A percentile compares a stretch with the other conserved stretches of the same genome.
These are phyloP conservation scores for Drosophila persimilis DNA, from an alignment of 1,140 invertebrate genomes.

Conservation along the genomic window DNA sequence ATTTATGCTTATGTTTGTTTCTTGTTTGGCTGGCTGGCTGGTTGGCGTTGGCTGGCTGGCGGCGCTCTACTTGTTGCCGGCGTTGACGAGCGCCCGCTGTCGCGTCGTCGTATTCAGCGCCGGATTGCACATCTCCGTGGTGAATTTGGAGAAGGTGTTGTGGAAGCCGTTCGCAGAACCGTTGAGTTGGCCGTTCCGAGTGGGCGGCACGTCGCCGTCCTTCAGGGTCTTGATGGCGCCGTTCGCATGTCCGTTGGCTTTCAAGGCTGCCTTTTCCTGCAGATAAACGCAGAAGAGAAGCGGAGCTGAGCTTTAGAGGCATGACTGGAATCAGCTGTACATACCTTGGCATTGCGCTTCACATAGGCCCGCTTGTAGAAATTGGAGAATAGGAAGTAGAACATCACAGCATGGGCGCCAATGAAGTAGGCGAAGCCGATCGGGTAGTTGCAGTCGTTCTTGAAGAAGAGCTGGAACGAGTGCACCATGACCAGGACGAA, in stretches of 20 bases:
- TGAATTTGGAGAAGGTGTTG: slow-evolving; percentile 64
- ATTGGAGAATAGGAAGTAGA: slow-evolving; percentile 90
- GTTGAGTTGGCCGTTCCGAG: slow-evolving; percentile 47
- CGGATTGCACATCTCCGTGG: slow-evolving; percentile 73
- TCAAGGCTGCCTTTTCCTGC: slow-evolving; percentile 60
- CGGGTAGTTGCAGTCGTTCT: slow-evolving; percentile 92
- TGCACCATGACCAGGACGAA: slow-evolving; percentile 92
- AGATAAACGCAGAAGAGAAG: background rate
- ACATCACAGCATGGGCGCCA: slow-evolving; percentile 89
- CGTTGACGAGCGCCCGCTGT: slow-evolving; percentile 65
- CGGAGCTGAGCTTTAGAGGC: too few species aligned
- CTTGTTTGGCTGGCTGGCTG: slow-evolving; percentile 65
- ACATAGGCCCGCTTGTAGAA: slow-evolving; percentile 90
- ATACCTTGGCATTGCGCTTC: slow-evolving; percentile 77
- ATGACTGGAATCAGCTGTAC: background rate
- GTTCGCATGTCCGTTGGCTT: slow-evolving; percentile 75
- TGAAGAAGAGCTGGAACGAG: slow-evolving; percentile 92
- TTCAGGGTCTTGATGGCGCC: slow-evolving; percentile 55
- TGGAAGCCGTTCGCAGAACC: slow-evolving; percentile 54
- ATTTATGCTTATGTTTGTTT: slow-evolving; percentile 73
- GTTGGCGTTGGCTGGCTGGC: slow-evolving; percentile 54
- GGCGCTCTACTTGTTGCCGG: slow-evolving; percentile 63
- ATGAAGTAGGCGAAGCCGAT: slow-evolving; percentile 89
- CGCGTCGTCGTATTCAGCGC: slow-evolving; percentile 68
- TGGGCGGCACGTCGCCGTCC: slow-evolving; percentile 44